phyloP scores from a whole-genome alignment of 2,113 vertebrate species.

The Syrmaticus mikado region DNA sequence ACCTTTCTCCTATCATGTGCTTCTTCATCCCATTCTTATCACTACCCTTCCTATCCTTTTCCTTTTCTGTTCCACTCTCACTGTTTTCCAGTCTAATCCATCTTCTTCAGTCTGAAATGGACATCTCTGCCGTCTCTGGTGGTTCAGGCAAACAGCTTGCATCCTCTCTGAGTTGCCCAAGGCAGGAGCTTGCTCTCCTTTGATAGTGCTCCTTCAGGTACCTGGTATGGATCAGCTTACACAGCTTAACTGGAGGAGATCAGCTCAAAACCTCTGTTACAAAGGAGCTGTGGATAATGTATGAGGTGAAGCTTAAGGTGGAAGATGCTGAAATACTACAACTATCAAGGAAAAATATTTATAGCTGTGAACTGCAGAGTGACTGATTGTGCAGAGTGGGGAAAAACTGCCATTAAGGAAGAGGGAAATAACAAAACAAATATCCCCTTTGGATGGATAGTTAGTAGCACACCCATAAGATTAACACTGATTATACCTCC shows the following conservation, averaged over 20 bases:
- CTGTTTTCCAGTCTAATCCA: not conserved
- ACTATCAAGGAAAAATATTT: slow-evolving; percentile 37
- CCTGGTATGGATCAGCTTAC: not conserved
- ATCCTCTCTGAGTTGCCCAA: not conserved
- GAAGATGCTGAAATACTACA: not conserved
- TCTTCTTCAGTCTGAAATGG: not conserved
- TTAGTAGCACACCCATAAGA: slow-evolving; percentile 35
- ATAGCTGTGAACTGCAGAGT: slow-evolving; percentile 12
- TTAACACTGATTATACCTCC: slow-evolving; percentile 51
- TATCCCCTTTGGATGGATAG: slow-evolving; percentile 50
- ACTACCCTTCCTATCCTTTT: not conserved
- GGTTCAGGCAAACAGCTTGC: not conserved
- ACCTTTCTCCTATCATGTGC: not conserved
- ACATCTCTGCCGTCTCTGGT: not conserved
- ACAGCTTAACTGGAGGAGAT: not conserved
- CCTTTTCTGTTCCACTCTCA: not conserved
- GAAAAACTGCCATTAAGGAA: slow-evolving; percentile 46
- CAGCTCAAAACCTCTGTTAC: not conserved
- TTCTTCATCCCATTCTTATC: not conserved
- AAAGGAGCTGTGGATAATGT: not conserved
- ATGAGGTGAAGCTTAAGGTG: not conserved
- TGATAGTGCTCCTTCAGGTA: not conserved
- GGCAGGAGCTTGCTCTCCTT: not conserved
- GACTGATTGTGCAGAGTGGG: slow-evolving; percentile 14
- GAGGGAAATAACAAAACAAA: slow-evolving; percentile 55